Base-by-base conservation (phyloP, 2,888 invertebrate genomes). In the Chrysodeixis includens region DNA sequence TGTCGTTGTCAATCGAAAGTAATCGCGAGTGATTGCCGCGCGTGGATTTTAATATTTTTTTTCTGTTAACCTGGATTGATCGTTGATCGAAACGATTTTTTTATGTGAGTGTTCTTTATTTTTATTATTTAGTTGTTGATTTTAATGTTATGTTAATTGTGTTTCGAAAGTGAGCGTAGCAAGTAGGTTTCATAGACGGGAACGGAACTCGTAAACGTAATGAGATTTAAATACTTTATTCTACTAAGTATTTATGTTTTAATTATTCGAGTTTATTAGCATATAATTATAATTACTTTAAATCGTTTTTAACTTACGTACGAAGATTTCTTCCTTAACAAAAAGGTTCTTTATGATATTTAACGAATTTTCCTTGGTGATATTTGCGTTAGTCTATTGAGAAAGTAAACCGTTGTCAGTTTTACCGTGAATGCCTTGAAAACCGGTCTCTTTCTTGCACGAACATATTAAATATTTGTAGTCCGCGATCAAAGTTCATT, bases 21-120 rank as follows among this genome's bases (percentile, higher is more conserved):
- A 69, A 70, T 73, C 86, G 86, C 83, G 85, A 76, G 86, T 85
- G 86, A 68, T 66, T 62, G 63, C 53, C 76, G 62, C 74, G 83
- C 82, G 81, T 74, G 81, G 64, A 60, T 73, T 44, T 32, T 62
- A 70, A 55, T n/a, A n/a, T 18, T 49, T 70, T 72, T 63, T 71
- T 66, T 69, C 26, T 78, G 9, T 70, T 66, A 56, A 66, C 61
- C 69, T 66, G 79, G 79, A 79, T 79, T 77, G 56, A 69, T 69
- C 71, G 63, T 66, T 60, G 55, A 44, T 53, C 56, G 59, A 30
- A 14, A 52, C 68, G 71, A 46, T 59, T 65, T 67, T 40, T 69
- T 46, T 44, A 71, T 66, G 79, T 79, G 65, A 81, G 79, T 81
- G 65, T 16, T 44, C 26, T 20, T n/a, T n/a, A n/a, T n/a, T n/a